Conservation (phyloP, 2,888 invertebrate genomes). For the Escarpia spicata region DNA sequence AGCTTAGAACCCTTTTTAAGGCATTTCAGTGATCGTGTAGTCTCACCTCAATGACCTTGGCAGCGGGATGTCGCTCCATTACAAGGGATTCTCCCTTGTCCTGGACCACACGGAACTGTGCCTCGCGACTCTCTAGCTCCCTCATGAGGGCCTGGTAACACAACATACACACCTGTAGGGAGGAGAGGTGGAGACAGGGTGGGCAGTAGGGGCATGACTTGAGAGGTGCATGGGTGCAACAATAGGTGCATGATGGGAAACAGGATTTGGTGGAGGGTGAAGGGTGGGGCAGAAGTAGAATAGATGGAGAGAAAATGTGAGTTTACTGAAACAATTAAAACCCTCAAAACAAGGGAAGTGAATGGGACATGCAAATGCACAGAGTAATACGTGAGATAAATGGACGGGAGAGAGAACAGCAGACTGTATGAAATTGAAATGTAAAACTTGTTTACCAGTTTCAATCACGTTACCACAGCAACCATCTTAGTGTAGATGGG, state of each 20-base stretch:
- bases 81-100: conserved; percentile 94
- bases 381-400: no score
- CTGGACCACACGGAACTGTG: conserved; percentile 94
- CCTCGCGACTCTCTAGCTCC: conserved; percentile 93
- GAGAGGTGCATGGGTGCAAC: not conserved
- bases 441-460: not conserved
- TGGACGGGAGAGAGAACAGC: no score
- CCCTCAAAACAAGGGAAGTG: not conserved
- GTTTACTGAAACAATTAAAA: not conserved
- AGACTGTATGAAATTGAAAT: not conserved
- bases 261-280: not conserved
- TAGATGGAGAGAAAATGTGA: not conserved
- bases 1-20: not conserved
- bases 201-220: not conserved
- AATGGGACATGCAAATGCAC: not conserved
- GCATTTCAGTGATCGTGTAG: not conserved
- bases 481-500: not conserved
- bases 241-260: not conserved
- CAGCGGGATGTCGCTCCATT: conserved; percentile 93
- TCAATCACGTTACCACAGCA: not conserved
- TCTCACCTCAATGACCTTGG: conserved; percentile 87
- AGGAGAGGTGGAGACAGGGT: not conserved
- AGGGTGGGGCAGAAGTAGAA: not conserved
- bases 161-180: not conserved
- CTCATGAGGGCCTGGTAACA: conserved; percentile 85